Conservation (phyloP, 2,113 vertebrate genomes). For the Eleginops maclovinus region DNA sequence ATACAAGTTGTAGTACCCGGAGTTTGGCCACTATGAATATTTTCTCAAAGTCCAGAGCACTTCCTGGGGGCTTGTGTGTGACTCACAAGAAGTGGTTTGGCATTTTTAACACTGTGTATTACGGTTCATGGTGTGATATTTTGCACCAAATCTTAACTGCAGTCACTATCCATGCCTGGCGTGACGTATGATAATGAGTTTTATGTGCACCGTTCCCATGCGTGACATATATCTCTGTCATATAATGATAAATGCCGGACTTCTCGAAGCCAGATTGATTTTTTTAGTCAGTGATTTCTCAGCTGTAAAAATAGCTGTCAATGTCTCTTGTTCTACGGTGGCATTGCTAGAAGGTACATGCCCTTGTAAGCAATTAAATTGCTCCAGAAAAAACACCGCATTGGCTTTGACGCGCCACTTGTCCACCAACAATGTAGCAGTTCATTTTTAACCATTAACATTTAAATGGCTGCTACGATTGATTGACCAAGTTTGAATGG, state of each 20-base stretch:
- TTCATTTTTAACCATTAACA: conserved; percentile 68
- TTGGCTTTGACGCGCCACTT: background rate
- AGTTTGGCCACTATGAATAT: no score
- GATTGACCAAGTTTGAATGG: conserved; percentile 67
- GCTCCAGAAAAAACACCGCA: conserved; percentile 31
- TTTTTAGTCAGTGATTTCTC: conserved; percentile 66
- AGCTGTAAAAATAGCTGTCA: conserved; percentile 54
- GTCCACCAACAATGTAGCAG: conserved; percentile 41
- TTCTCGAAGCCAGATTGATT: conserved; percentile 57
- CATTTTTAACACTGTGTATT: conserved; percentile 47
- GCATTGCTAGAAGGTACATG: conserved; percentile 23
- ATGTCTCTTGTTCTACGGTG: conserved; percentile 29
- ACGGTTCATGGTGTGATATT: conserved; percentile 35
- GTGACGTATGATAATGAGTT: conserved; percentile 75
- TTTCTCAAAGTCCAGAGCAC: no score
- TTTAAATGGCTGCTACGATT: conserved; percentile 68
- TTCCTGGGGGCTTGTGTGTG: no score
- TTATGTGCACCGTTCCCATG: conserved; percentile 60
- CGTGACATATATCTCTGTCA: conserved; percentile 72
- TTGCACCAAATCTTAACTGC: conserved; percentile 38
- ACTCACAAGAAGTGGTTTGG: conserved; percentile 29
- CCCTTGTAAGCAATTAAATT: conserved; percentile 61
- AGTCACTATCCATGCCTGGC: conserved; percentile 37
- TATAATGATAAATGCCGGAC: conserved; percentile 63
- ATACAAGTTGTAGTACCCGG: no score